phyloP scores from a whole-genome alignment of 2,888 invertebrate genomes.

The Aproaerema taeniolella region DNA sequence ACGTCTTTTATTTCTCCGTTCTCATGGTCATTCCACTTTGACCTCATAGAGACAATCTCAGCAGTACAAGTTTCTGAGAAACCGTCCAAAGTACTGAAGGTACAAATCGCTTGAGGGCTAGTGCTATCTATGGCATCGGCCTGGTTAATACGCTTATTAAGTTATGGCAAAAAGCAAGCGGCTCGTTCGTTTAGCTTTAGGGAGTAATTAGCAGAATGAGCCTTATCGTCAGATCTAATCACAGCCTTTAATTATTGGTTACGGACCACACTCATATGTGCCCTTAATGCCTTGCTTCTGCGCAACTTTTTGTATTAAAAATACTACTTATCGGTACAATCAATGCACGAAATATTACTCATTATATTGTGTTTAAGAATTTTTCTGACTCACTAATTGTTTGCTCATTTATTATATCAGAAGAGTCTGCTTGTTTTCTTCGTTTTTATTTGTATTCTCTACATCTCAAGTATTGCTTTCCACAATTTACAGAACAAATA shows the following conservation, averaged over 20 bases:
- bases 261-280: constrained; percentile 43
- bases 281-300: constrained; percentile 25
- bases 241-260: constrained; percentile 67
- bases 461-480: no score
- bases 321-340: constrained; percentile 4
- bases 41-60: constrained; percentile 46
- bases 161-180: constrained; percentile 68
- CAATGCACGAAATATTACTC: constrained; percentile 5
- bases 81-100: constrained; percentile 52
- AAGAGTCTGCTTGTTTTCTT: no score
- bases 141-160: constrained; percentile 74
- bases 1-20: constrained; percentile 59
- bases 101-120: constrained; percentile 54
- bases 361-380: constrained; percentile 1
- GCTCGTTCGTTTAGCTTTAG: constrained; percentile 68
- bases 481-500: no score
- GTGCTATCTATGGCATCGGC: constrained; percentile 66
- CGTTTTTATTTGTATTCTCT: no score
- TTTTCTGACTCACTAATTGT: no score
- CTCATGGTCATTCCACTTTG: constrained; percentile 73
- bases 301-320: no score
- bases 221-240: constrained; percentile 70
- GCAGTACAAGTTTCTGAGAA: constrained; percentile 42
- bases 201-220: constrained; percentile 75
- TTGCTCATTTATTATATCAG: no score